Percentiles rank a stretch among this genome's conserved stretches.
These are phyloP conservation scores for Rostratula benghalensis DNA, from an alignment of 2,113 vertebrate species.

Conservation along the genomic window DNA sequence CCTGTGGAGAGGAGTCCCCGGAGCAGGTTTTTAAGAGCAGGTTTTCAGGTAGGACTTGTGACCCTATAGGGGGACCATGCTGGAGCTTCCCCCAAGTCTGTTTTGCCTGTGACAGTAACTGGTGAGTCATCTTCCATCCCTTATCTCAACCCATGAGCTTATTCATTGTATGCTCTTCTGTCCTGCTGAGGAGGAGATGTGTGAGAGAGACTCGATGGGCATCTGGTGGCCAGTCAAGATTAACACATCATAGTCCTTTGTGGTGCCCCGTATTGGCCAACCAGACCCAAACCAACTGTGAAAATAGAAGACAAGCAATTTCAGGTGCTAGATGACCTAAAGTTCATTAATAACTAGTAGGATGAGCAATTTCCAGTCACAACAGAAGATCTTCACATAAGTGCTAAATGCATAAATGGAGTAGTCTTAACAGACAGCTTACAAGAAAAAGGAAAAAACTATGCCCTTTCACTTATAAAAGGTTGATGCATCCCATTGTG, in stretches of 20 bases:
- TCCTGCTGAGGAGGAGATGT: background rate
- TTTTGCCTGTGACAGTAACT: background rate
- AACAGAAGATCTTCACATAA: background rate
- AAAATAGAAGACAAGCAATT: background rate
- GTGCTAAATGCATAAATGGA: background rate
- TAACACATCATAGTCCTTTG: background rate
- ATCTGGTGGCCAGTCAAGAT: background rate
- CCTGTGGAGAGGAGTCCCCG: rapidly evolving
- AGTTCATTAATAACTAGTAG: background rate
- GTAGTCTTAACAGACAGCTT: background rate
- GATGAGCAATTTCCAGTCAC: background rate
- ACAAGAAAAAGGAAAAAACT: background rate
- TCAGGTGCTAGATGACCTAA: background rate
- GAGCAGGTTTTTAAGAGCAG: background rate
- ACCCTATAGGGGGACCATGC: rapidly evolving
- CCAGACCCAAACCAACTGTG: background rate
- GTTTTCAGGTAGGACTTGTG: background rate
- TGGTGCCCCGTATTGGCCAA: background rate
- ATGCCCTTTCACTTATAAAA: background rate
- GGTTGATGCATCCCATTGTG: background rate
- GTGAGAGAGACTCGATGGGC: background rate
- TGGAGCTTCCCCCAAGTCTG: background rate
- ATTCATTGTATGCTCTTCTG: background rate
- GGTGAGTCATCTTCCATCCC: background rate
- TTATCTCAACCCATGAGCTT: background rate